These are phyloP conservation scores for Cichlasoma orientale DNA, from an alignment of 2,797 vertebrate genomes.

Conservation along the genomic window DNA sequence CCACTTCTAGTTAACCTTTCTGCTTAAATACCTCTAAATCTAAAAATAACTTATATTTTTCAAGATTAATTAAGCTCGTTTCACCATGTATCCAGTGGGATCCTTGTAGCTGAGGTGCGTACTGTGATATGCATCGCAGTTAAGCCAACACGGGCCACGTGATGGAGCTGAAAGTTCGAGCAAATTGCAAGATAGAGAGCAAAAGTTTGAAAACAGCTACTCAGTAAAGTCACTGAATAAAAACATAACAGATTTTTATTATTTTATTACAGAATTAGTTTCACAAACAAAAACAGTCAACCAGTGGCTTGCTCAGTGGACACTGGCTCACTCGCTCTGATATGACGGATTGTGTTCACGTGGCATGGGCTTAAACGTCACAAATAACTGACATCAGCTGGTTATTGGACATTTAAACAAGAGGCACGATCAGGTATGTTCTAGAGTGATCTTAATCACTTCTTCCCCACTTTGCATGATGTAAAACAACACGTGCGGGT, in stretches of 20 bases:
- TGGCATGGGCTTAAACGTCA: constrained; percentile 3
- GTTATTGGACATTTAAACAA: background rate
- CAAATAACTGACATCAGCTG: background rate
- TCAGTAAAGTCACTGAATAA: background rate
- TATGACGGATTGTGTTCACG: background rate
- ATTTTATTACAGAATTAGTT: constrained; percentile 52
- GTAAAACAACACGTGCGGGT: background rate
- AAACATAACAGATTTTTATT: background rate
- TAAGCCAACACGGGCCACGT: background rate
- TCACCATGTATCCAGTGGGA: no score
- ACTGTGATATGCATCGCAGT: background rate
- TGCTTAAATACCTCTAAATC: no score
- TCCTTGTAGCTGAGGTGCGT: no score
- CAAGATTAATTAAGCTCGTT: no score
- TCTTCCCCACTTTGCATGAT: background rate
- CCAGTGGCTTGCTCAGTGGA: background rate
- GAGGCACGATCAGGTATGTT: background rate
- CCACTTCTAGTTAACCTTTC: no score
- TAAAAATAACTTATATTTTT: no score
- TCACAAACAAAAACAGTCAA: constrained; percentile 1
- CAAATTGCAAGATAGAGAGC: background rate
- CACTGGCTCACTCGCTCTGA: background rate
- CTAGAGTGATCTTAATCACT: background rate
- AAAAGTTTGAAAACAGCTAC: background rate
- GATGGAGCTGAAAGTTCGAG: background rate